phyloP scores from a whole-genome alignment of 1,140 invertebrate species.

The Hyposmocoma kahamanoa region DNA sequence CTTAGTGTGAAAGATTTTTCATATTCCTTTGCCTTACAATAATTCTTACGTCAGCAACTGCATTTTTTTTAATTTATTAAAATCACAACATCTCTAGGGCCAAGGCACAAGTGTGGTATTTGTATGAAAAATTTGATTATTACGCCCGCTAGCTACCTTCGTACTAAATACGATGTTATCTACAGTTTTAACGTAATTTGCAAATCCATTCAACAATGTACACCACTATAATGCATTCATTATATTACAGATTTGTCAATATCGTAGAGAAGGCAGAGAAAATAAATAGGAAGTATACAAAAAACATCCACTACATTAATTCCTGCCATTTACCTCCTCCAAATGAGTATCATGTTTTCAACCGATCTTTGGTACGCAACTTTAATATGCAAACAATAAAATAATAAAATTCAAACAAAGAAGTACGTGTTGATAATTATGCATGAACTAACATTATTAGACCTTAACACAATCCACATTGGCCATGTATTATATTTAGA shows the following conservation, averaged over 20 bases:
- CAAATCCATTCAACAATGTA: neutral
- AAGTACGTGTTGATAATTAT: no score
- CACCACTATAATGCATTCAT: neutral
- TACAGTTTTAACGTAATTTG: slow-evolving; percentile 2
- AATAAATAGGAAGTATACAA: no score
- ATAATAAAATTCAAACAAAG: no score
- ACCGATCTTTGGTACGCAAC: slow-evolving; percentile 20
- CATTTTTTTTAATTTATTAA: slow-evolving; percentile 16
- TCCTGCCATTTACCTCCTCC: slow-evolving; percentile 9
- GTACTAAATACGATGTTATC: slow-evolving; percentile 9
- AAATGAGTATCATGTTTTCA: slow-evolving; percentile 12
- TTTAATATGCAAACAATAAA: no score
- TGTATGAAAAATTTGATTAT: slow-evolving; percentile 26
- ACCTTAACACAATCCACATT: no score
- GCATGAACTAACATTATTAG: no score
- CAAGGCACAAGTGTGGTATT: slow-evolving; percentile 64
- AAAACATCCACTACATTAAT: no score
- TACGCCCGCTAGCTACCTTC: slow-evolving; percentile 23
- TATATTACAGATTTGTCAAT: slow-evolving; percentile 1
- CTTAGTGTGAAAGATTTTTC: no score
- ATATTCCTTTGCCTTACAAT: no score
- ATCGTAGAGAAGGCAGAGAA: slow-evolving; percentile 5
- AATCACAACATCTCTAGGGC: slow-evolving; percentile 60
- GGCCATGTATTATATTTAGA: no score
- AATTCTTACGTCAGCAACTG: slow-evolving; percentile 9